phyloP scores from a whole-genome alignment of 2,888 invertebrate species.

The Heliconius sara region DNA sequence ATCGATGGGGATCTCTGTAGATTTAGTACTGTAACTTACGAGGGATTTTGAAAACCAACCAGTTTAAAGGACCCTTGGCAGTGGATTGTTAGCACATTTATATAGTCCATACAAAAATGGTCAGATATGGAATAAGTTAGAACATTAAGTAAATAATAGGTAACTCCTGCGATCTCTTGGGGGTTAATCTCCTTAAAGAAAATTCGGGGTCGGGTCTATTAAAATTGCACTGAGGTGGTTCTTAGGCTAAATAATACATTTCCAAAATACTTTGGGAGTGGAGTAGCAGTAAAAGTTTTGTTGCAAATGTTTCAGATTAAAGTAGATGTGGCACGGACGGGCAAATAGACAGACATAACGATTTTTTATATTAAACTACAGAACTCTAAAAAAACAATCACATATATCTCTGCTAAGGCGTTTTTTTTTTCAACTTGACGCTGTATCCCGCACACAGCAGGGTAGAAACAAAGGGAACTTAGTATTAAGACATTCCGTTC shows the following conservation, averaged over 20 bases:
- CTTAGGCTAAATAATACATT: constrained; percentile 18
- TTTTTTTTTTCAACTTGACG: no score
- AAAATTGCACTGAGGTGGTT: constrained; percentile 43
- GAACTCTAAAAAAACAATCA: no score
- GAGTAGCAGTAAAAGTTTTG: not conserved
- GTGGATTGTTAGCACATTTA: constrained; percentile 13
- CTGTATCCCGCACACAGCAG: no score
- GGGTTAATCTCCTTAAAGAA: constrained; percentile 48
- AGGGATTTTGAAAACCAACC: constrained; percentile 51
- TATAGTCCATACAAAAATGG: constrained; percentile 40
- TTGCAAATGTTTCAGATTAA: no score
- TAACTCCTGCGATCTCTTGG: constrained; percentile 50
- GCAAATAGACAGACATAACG: no score
- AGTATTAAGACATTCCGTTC: no score
- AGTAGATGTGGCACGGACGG: no score
- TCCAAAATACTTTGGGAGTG: not conserved
- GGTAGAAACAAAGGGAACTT: no score
- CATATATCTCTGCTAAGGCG: no score
- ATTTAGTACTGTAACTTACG: constrained; percentile 66
- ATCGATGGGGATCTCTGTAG: constrained; percentile 70
- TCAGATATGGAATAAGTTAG: constrained; percentile 47
- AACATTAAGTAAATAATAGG: constrained; percentile 50
- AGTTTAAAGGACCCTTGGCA: constrained; percentile 37
- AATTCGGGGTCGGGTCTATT: constrained; percentile 43
- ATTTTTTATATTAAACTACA: no score